Percentiles rank a stretch among this genome's conserved stretches.
These are phyloP conservation scores for Taxidea taxus DNA, from an alignment of 2,113 vertebrate species.

Conservation along the genomic window DNA sequence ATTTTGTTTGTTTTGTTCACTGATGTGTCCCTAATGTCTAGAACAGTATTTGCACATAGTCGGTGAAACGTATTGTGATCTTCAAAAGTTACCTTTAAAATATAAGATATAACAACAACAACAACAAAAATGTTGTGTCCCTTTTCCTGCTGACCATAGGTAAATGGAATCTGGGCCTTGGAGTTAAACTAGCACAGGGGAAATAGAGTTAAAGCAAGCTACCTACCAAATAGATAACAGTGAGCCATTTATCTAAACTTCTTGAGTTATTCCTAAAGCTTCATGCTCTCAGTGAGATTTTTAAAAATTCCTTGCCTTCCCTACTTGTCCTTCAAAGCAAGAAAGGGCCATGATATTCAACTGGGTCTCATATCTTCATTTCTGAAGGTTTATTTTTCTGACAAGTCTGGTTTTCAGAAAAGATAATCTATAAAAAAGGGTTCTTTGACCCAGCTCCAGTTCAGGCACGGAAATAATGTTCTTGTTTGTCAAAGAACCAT, in stretches of 20 bases:
- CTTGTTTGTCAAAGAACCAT: conserved; percentile 66
- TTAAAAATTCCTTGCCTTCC: not conserved
- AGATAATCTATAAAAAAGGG: conserved; percentile 58
- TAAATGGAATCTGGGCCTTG: not conserved
- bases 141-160: not conserved
- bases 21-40: not conserved
- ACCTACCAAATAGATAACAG: not conserved
- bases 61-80: not conserved
- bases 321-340: conserved; percentile 45
- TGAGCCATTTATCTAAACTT: not conserved
- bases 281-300: not conserved
- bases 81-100: conserved; percentile 21
- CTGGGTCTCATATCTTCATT: not conserved
- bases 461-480: conserved; percentile 57
- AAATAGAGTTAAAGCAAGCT: not conserved
- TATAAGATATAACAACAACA: not conserved
- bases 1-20: not conserved
- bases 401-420: conserved; percentile 50
- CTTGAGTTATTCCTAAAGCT: not conserved
- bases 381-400: conserved; percentile 51
- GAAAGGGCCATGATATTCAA: not conserved
- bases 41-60: not conserved
- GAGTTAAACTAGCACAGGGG: not conserved
- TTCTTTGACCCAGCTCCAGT: conserved; percentile 65
- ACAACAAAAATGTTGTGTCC: not conserved